Base-by-base conservation (phyloP, 2,888 invertebrate species). In the Koerneria pararmatus region DNA sequence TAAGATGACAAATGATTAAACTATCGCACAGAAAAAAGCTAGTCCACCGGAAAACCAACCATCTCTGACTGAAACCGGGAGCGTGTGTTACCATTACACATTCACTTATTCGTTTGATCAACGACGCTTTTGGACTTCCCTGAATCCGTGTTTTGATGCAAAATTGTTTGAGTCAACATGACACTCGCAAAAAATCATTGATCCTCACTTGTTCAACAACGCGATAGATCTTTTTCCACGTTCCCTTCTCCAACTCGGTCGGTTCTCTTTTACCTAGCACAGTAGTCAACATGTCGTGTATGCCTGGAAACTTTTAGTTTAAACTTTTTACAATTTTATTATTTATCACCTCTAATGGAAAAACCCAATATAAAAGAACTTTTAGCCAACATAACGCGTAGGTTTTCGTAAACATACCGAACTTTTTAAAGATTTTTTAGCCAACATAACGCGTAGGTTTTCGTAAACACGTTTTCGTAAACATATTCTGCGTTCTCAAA, bases 221-320 rank as follows among this genome's bases (percentile, higher is more conserved):
- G 53, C 82, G 69, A 65, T 80, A 81, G 6, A 81, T 66, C 61
- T 81, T 81, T 54, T 70, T 75, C 81, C 81, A 82, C 6, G 71
- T 66, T 29, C 79, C 80, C 29, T 72, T 37, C 49, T 72, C 71
- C 1, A 65, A 69, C 53, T 78, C 80, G 51, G 60, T 71, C 29
- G 75, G 51, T 29, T 54, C 51, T 2, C 62, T 48, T n/a, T 72
- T 68, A 19, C 67, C 73, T 53, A 74, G 31, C 4, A 76, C 70
- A 37, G 66, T 64, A n/a, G 66, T 72, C n/a, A 79, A 66, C 77
- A 78, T 76, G 3, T 69, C 67, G 6, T 75, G 67, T 24, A 80
- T 66, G 1, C 78, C 79, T 77, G 34, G 62, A 71, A 31, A 37
- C 35, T 56, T 41, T 49, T 62, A 15, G 34, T 11, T n/a, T 15